Evolutionary conservation across 1,140 invertebrate species (phyloP).

Genomic region (Saccostrea cuccullata): DNA sequence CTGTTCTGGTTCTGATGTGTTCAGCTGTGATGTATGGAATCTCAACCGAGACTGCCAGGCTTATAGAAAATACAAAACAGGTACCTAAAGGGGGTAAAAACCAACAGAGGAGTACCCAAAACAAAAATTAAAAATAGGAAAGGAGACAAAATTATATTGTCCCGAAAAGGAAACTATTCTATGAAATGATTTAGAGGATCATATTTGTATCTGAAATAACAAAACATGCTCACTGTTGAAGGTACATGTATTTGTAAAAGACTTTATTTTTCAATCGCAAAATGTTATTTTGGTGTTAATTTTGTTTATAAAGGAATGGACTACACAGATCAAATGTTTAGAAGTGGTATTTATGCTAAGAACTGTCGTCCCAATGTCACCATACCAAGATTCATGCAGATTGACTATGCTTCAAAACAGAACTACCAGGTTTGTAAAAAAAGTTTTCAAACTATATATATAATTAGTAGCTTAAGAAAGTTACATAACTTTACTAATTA

Average conservation of each 20-base stretch:
- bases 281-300: conserved; percentile 14
- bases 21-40: conserved; percentile 4
- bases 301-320: conserved; percentile 48
- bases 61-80: neutral
- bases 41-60: neutral
- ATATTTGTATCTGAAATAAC: no score
- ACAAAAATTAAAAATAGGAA: no score
- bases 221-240: no score
- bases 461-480: neutral
- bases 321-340: conserved; percentile 46
- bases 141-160: no score
- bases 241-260: no score
- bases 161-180: no score
- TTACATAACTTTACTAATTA: neutral
- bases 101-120: no score
- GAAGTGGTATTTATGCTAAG: neutral
- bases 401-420: neutral
- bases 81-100: neutral
- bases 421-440: neutral
- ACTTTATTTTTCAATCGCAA: no score
- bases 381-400: neutral
- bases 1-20: conserved; percentile 43
- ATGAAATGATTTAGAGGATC: no score
- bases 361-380: conserved; percentile 23
- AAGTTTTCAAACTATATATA: no score